A percentile compares a stretch with the other conserved stretches of the same genome.
phyloP scores from a whole-genome alignment of 2,797 vertebrate species.

The Cuculus canorus region DNA sequence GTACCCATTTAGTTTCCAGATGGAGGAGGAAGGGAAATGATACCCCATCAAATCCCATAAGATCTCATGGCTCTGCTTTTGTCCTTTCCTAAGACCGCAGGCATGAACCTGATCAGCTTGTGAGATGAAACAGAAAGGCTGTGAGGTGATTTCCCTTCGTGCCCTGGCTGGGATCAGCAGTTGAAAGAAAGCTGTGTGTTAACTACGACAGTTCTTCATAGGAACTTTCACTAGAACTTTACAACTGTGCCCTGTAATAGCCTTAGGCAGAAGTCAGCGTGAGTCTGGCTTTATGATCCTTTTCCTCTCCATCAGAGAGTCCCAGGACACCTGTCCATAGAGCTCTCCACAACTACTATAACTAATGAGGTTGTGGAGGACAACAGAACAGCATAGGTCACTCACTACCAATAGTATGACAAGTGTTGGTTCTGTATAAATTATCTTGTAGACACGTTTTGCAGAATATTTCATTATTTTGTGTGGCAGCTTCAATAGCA shows the following conservation, averaged over 20 bases:
- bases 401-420: slow-evolving; percentile 52
- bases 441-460: slow-evolving; percentile 60
- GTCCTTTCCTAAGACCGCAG: neutral
- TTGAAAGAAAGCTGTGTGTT: neutral
- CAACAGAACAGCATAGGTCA: slow-evolving; percentile 51
- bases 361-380: slow-evolving; percentile 65
- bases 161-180: neutral
- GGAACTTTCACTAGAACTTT: slow-evolving; percentile 29
- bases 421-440: slow-evolving; percentile 43
- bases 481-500: slow-evolving; percentile 45
- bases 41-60: accelerated
- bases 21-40: neutral
- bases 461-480: slow-evolving; percentile 69
- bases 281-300: slow-evolving; percentile 44
- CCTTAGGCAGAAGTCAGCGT: slow-evolving; percentile 61
- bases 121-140: neutral
- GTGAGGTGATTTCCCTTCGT: neutral
- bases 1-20: neutral
- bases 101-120: neutral
- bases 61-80: accelerated
- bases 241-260: slow-evolving; percentile 52
- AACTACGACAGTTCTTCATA: neutral
- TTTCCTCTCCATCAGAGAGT: slow-evolving; percentile 53
- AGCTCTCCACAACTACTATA: slow-evolving; percentile 25
- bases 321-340: slow-evolving; percentile 63